These are phyloP conservation scores for Odontamblyopus lacepedii DNA, from an alignment of 2,797 vertebrate species.

Conservation along the genomic window DNA sequence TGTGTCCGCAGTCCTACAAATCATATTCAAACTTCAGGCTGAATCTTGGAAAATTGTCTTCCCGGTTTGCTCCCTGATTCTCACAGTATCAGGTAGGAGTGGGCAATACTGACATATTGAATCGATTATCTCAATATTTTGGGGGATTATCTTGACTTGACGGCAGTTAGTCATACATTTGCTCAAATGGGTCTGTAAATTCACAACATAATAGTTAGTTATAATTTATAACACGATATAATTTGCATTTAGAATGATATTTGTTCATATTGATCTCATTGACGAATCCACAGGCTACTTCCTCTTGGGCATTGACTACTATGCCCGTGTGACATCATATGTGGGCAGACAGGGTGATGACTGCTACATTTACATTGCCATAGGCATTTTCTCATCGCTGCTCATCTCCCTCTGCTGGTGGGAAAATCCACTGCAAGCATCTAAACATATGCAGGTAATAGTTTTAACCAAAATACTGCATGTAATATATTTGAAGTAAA, in stretches of 20 bases:
- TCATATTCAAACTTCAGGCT: slow-evolving; percentile 65
- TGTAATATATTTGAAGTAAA: background rate
- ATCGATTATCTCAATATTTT: background rate
- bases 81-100: slow-evolving; percentile 52
- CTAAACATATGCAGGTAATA: slow-evolving; percentile 63
- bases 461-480: background rate
- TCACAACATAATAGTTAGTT: no score
- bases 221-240: no score
- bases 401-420: slow-evolving; percentile 82
- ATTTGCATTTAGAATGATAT: background rate
- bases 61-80: slow-evolving; percentile 74
- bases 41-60: slow-evolving; percentile 77
- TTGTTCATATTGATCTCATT: background rate
- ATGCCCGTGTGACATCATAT: slow-evolving; percentile 59
- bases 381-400: slow-evolving; percentile 73
- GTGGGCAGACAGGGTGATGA: slow-evolving; percentile 16
- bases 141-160: background rate
- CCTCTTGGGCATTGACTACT: slow-evolving; percentile 72
- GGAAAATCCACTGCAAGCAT: slow-evolving; percentile 80
- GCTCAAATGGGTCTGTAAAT: background rate
- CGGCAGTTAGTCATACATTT: background rate
- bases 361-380: slow-evolving; percentile 58
- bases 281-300: slow-evolving; percentile 65
- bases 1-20: slow-evolving; percentile 73
- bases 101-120: background rate